phyloP scores from a whole-genome alignment of 2,113 vertebrate genomes.

The Corydoras maculifer region DNA sequence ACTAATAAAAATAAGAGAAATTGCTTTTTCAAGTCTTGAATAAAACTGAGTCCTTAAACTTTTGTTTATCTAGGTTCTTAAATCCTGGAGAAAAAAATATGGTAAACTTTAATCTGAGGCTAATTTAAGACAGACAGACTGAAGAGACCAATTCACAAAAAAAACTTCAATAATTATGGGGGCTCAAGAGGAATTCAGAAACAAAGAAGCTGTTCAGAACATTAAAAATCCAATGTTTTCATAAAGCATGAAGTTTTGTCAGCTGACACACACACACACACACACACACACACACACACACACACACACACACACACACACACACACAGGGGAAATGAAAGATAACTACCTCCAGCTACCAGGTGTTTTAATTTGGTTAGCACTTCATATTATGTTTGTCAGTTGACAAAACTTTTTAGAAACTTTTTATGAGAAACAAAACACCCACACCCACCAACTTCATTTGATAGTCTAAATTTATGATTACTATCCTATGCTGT shows the following conservation, averaged over 20 bases:
- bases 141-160: constrained; percentile 36
- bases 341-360: constrained; percentile 58
- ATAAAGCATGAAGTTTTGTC: constrained; percentile 55
- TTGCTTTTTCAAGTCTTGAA: constrained; percentile 53
- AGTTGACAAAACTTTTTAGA: constrained; percentile 58
- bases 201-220: constrained; percentile 63
- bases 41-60: constrained; percentile 37
- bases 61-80: too few relatives aligned
- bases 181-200: constrained; percentile 61
- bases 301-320: constrained; percentile 43
- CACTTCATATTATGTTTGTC: constrained; percentile 43
- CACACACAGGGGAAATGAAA: constrained; percentile 46
- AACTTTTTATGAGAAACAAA: constrained; percentile 57
- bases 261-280: constrained; percentile 48
- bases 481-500: background rate
- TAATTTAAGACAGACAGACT: constrained; percentile 29
- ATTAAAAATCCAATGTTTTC: constrained; percentile 56
- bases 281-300: constrained; percentile 18
- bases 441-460: too few relatives aligned
- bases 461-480: too few relatives aligned
- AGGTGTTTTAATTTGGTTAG: constrained; percentile 51
- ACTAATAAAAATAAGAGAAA: background rate
- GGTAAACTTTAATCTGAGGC: constrained; percentile 52
- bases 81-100: background rate
- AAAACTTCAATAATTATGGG: constrained; percentile 60